phyloP scores from a whole-genome alignment of 2,113 vertebrate species.

The Pogonocichla stellata region DNA sequence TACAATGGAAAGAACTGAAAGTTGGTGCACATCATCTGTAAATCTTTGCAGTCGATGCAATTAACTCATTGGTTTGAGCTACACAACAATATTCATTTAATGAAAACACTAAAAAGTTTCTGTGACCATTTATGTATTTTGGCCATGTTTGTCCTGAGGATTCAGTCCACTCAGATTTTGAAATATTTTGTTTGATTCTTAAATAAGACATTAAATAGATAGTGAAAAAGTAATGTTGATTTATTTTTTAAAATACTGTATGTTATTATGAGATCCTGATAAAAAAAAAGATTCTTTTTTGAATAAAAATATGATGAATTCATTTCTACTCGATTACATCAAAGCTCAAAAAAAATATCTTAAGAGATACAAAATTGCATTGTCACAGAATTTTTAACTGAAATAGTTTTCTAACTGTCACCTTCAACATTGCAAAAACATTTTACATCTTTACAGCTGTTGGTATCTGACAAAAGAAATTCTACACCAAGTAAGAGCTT shows the following conservation, averaged over 20 bases:
- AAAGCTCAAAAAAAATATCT: neutral
- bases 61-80: neutral
- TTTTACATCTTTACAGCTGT: neutral
- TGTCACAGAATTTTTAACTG: neutral
- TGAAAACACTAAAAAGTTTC: neutral
- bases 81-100: neutral
- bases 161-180: neutral
- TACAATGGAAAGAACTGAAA: neutral
- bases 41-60: neutral
- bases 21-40: neutral
- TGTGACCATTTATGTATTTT: neutral
- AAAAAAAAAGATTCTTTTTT: neutral
- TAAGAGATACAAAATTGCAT: neutral
- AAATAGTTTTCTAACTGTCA: neutral
- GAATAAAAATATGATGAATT: neutral
- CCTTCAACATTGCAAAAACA: neutral
- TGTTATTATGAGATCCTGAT: neutral
- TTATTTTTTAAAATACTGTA: neutral
- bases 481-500: neutral
- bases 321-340: neutral
- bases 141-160: neutral
- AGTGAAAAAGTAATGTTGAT: neutral
- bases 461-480: neutral
- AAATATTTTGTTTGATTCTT: neutral
- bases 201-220: neutral